Percentiles rank a stretch among this genome's conserved stretches.
These are phyloP conservation scores for Alentia gelatinosa DNA, from an alignment of 2,888 invertebrate species.

Conservation along the genomic window DNA sequence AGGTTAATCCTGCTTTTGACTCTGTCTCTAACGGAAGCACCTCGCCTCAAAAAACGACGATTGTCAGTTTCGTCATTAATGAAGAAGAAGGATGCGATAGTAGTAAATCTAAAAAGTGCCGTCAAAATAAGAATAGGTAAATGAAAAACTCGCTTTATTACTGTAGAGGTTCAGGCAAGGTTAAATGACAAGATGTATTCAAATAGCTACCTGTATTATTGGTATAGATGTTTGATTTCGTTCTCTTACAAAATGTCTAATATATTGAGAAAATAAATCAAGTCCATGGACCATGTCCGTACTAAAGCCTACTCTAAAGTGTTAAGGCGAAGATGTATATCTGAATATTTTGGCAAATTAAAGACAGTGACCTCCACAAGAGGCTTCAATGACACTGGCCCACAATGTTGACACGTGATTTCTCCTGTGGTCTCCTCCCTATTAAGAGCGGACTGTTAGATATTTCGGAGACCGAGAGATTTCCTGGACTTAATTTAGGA, in stretches of 20 bases:
- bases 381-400: too few relatives aligned
- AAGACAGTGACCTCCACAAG: too few relatives aligned
- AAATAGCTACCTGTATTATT: not conserved
- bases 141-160: not conserved
- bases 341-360: too few relatives aligned
- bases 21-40: not conserved
- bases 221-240: not conserved
- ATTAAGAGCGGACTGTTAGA: too few relatives aligned
- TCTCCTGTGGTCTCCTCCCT: too few relatives aligned
- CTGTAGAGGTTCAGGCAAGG: not conserved
- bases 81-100: not conserved
- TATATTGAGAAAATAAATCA: not conserved
- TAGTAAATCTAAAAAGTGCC: not conserved
- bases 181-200: not conserved
- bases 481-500: too few relatives aligned
- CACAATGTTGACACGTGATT: too few relatives aligned
- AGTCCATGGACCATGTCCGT: too few relatives aligned
- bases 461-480: too few relatives aligned
- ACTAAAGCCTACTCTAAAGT: too few relatives aligned
- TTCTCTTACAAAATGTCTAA: not conserved
- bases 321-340: too few relatives aligned
- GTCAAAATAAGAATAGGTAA: not conserved
- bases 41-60: not conserved
- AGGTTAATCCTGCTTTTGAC: not conserved
- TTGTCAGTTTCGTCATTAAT: conserved; percentile 22